Conservation (phyloP, 2,888 invertebrate genomes). For the Idaea aversata region DNA sequence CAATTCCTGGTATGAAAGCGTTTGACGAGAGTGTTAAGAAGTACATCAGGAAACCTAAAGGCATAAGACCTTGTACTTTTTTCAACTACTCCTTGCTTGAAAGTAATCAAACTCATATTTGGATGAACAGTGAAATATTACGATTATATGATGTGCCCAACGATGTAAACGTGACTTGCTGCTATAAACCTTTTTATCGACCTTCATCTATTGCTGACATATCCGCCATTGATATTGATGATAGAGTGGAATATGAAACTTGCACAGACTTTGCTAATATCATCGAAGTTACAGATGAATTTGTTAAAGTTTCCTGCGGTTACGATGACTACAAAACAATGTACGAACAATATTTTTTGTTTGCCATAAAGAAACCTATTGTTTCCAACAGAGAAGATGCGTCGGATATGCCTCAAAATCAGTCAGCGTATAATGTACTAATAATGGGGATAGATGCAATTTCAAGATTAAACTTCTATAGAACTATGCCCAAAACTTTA, state of each 20-base stretch:
- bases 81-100: conserved; percentile 75
- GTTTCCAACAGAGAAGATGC: conserved; percentile 34
- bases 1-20: conserved; percentile 83
- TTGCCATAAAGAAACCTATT: conserved; percentile 74
- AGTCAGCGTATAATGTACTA: conserved; percentile 83
- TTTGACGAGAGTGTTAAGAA: conserved; percentile 78
- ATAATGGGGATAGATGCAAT: conserved; percentile 92
- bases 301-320: conserved; percentile 84
- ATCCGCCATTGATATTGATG: conserved; percentile 65
- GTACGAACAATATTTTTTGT: conserved; percentile 85
- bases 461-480: conserved; percentile 90
- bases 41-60: conserved; percentile 73
- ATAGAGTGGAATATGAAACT: conserved; percentile 66
- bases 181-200: conserved; percentile 82
- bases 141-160: conserved; percentile 71
- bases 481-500: conserved; percentile 89
- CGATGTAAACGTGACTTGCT: conserved; percentile 76
- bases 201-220: conserved; percentile 67
- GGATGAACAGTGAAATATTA: conserved; percentile 70
- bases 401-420: conserved; percentile 36
- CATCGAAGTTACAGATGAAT: conserved; percentile 80
- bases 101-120: conserved; percentile 81
- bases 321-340: conserved; percentile 59
- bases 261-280: conserved; percentile 74
- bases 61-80: conserved; percentile 75